Conservation (phyloP, 2,888 invertebrate genomes). For the Holacanthella duospinosa region DNA sequence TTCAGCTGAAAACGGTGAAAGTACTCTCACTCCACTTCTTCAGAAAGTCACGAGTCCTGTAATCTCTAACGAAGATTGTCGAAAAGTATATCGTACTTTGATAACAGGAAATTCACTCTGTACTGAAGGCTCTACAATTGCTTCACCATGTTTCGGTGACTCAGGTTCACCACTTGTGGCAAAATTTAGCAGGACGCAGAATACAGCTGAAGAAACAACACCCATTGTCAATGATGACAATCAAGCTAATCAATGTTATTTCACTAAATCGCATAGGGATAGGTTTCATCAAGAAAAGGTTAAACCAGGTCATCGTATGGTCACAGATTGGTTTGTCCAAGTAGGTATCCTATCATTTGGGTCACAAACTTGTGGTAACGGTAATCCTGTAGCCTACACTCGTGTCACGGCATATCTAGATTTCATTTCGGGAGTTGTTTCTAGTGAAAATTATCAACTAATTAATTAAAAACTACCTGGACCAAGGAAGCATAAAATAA, state of each 20-base stretch:
- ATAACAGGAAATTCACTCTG: conserved; percentile 31
- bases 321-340: conserved; percentile 26
- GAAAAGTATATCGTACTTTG: conserved; percentile 19
- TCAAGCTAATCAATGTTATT: conserved; percentile 24
- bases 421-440: too few species aligned
- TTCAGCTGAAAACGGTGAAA: too few species aligned
- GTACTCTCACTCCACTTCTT: conserved; percentile 28
- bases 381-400: conserved; percentile 26
- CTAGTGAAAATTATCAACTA: too few species aligned
- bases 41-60: conserved; percentile 23
- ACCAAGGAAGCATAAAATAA: too few species aligned
- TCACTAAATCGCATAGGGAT: conserved; percentile 21
- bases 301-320: conserved; percentile 3
- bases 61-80: conserved; percentile 24
- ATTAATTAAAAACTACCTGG: too few species aligned
- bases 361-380: conserved; percentile 26
- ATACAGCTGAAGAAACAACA: conserved; percentile 11
- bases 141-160: conserved; percentile 27
- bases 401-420: conserved; percentile 28
- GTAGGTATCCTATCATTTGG: conserved; percentile 29
- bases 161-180: conserved; percentile 26
- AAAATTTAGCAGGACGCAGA: conserved; percentile 16
- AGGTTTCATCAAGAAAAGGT: neutral
- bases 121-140: conserved; percentile 15
- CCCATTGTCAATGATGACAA: conserved; percentile 16